phyloP scores from a whole-genome alignment of 1,140 invertebrate species.

The Pinna nobilis region DNA sequence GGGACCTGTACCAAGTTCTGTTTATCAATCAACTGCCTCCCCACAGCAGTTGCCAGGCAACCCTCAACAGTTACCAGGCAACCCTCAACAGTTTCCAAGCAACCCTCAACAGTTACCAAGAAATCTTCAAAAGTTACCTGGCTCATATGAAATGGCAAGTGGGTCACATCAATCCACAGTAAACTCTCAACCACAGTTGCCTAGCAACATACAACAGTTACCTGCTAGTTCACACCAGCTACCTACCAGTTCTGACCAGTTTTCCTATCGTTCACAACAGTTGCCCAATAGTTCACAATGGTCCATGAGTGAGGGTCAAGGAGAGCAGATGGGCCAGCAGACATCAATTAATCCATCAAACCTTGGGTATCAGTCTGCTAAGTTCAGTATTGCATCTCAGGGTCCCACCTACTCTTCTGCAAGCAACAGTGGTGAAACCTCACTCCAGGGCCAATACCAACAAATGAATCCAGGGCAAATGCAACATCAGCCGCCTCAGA shows the following conservation, averaged over 20 bases:
- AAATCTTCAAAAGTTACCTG: too few relatives aligned
- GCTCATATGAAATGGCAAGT: too few relatives aligned
- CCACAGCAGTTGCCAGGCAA: too few relatives aligned
- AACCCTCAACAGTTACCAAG: neutral
- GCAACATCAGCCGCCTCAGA: slow-evolving; percentile 18
- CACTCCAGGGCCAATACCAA: slow-evolving; percentile 18
- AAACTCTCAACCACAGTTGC: too few relatives aligned
- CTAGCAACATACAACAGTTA: too few relatives aligned
- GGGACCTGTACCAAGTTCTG: neutral
- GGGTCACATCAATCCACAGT: too few relatives aligned
- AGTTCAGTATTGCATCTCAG: too few relatives aligned
- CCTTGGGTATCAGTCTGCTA: slow-evolving; percentile 8
- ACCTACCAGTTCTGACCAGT: too few relatives aligned
- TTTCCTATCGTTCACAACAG: neutral
- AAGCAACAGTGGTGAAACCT: slow-evolving; percentile 30
- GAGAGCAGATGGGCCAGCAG: neutral
- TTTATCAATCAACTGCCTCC: neutral
- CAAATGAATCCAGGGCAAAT: slow-evolving; percentile 7
- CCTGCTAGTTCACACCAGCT: too few relatives aligned
- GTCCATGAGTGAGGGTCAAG: neutral
- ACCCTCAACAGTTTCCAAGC: too few relatives aligned
- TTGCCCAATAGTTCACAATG: neutral
- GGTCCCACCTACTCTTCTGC: too few relatives aligned
- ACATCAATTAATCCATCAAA: slow-evolving; percentile 15
- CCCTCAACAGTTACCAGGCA: neutral